These are phyloP conservation scores for Pygocentrus nattereri DNA, from an alignment of 2,797 vertebrate species.

Conservation along the genomic window DNA sequence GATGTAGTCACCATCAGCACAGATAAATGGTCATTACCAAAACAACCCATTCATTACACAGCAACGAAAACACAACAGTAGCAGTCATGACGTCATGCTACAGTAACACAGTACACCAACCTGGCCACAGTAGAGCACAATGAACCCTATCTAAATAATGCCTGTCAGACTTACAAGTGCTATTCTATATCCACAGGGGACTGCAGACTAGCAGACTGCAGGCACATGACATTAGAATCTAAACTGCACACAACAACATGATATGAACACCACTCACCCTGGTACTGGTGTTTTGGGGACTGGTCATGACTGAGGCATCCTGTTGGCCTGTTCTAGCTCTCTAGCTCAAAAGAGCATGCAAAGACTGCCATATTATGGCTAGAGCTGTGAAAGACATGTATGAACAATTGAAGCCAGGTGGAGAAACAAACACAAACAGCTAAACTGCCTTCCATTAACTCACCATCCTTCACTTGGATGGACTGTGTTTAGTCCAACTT, in stretches of 20 bases:
- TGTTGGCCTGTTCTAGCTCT: not conserved
- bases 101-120: conserved; percentile 30
- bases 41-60: conserved; percentile 29
- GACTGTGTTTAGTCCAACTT: conserved; percentile 3
- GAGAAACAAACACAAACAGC: not conserved
- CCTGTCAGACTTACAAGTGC: conserved; percentile 1
- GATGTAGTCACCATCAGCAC: not conserved
- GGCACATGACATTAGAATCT: conserved; percentile 41
- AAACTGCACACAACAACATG: not conserved
- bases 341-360: not conserved
- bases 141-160: conserved; percentile 34
- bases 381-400: not conserved
- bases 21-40: conserved; percentile 26
- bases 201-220: conserved; percentile 49
- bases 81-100: conserved; percentile 18
- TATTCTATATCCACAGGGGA: conserved; percentile 43
- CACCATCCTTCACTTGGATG: not conserved
- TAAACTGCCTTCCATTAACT: not conserved
- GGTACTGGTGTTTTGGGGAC: not conserved
- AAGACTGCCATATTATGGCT: not conserved
- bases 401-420: not conserved
- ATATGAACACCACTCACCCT: conserved; percentile 10
- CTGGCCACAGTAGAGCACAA: conserved; percentile 17
- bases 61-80: not conserved
- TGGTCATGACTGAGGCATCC: not conserved